phyloP scores from a whole-genome alignment of 92 coral and sea anemone genomes.

The Micromussa lordhowensis region DNA sequence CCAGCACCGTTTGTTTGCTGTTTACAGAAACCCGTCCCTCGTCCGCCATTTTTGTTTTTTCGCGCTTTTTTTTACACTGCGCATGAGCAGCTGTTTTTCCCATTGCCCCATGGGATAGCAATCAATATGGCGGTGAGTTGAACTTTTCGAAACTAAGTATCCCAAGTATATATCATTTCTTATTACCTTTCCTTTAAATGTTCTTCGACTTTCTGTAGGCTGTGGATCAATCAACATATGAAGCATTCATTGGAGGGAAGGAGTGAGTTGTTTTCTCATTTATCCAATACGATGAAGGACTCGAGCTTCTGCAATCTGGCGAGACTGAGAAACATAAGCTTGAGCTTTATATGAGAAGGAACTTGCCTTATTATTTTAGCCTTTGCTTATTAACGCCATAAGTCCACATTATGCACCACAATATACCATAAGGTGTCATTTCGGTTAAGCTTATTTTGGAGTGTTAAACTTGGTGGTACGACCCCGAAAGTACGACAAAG shows the following conservation, averaged over 20 bases:
- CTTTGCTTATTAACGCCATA: neutral
- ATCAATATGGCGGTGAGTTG: constrained; percentile 83
- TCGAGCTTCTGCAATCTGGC: no score
- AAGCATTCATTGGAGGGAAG: constrained; percentile 6
- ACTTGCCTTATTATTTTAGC: no score
- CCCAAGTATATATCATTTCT: neutral
- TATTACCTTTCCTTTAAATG: constrained; percentile 9
- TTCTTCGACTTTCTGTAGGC: constrained; percentile 9
- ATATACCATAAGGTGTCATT: no score
- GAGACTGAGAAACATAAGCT: neutral
- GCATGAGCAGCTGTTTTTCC: constrained; percentile 71
- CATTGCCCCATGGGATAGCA: constrained; percentile 33
- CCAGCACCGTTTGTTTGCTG: constrained; percentile 49
- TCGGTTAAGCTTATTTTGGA: no score
- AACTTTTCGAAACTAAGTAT: neutral
- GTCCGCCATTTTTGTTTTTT: constrained; percentile 97
- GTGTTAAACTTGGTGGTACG: no score
- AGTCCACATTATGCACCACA: neutral
- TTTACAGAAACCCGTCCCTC: constrained; percentile 58
- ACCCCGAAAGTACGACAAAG: no score
- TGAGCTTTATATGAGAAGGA: neutral
- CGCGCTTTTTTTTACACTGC: constrained; percentile 80
- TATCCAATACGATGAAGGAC: neutral
- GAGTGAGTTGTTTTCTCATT: constrained; percentile 19
- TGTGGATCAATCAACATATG: constrained; percentile 20